Base-by-base conservation (phyloP, 2,113 vertebrate genomes). In the Thamnaconus septentrionalis region DNA sequence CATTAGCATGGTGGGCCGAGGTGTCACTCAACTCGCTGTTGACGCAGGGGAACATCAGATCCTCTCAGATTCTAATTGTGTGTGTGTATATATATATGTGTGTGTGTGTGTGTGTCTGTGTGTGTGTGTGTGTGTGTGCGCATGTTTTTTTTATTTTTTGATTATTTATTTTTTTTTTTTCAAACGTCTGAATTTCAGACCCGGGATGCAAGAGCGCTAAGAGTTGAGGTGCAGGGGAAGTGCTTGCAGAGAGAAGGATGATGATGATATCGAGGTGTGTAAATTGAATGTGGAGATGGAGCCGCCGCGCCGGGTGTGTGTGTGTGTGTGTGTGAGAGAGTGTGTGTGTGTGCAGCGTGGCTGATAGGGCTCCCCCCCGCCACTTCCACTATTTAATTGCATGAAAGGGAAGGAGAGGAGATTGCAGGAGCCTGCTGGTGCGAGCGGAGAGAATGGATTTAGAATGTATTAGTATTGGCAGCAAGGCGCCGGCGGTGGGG, bases 341-440 rank as follows among this genome's bases (percentile, higher is more conserved):
- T 59, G 83, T 73, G 85, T 79, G 84, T 85, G 89, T 88, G 86
- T 86, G 86, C 84, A 82, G 85, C 53, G 50, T 65, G 71, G 81
- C 89, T 90, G 90, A 90, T 90, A 90, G 85, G 85, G 88, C 89
- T 86, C 88, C 88, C 87, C 86, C 88, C 88, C 81, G 67, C 81
- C 82, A 88, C 81, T 89, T 88, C 84, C 86, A 89, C 90, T 85
- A 86, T 90, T 91, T 92, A 92, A 92, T 90, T 91, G 89, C 89
- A 91, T 92, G 89, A 92, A 91, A 90, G 89, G 87, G 79, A 88
- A 87, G 76, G 78, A 84, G 82, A 85, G 85, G 87, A 91, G 91
- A 92, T 88, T 89, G 90, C 86, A 85, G 85, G 80, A 87, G 76
- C 81, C 89, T 86, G 87, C 75, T 71, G 75, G 78, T 85, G 84